Percentiles rank a stretch among this genome's conserved stretches.
Conservation (phyloP, 1,140 invertebrate genomes). For the Hycleus cichorii region DNA sequence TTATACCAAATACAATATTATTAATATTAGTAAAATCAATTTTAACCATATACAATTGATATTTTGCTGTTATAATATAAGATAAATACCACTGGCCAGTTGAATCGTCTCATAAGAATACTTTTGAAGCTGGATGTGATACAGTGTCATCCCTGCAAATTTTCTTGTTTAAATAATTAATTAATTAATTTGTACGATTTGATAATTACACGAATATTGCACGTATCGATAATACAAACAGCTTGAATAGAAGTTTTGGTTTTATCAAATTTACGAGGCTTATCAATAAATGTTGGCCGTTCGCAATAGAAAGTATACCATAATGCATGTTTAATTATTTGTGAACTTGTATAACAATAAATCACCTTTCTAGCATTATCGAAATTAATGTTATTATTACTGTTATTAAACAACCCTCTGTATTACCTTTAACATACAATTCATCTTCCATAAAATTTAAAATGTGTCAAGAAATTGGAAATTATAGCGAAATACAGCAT, state of each 20-base stretch:
- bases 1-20: conserved; percentile 66
- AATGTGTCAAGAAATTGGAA: too few species aligned
- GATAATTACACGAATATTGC: conserved; percentile 55
- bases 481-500: too few species aligned
- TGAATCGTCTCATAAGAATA: conserved; percentile 74
- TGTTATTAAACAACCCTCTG: too few species aligned
- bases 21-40: conserved; percentile 63
- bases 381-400: too few species aligned
- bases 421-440: too few species aligned
- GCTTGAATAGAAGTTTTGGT: conserved; percentile 40
- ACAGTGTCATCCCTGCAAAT: conserved; percentile 40
- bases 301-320: too few species aligned
- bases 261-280: background rate
- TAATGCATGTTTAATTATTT: too few species aligned
- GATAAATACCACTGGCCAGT: conserved; percentile 78
- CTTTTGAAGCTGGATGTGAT: conserved; percentile 58
- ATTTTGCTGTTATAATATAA: conserved; percentile 63
- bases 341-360: too few species aligned
- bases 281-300: too few species aligned
- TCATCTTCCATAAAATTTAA: too few species aligned
- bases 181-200: conserved; percentile 26
- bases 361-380: too few species aligned
- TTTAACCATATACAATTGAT: conserved; percentile 63
- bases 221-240: conserved; percentile 69
- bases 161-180: conserved; percentile 1